phyloP scores from a whole-genome alignment of 2,797 vertebrate species.

The Pangasius macronema region DNA sequence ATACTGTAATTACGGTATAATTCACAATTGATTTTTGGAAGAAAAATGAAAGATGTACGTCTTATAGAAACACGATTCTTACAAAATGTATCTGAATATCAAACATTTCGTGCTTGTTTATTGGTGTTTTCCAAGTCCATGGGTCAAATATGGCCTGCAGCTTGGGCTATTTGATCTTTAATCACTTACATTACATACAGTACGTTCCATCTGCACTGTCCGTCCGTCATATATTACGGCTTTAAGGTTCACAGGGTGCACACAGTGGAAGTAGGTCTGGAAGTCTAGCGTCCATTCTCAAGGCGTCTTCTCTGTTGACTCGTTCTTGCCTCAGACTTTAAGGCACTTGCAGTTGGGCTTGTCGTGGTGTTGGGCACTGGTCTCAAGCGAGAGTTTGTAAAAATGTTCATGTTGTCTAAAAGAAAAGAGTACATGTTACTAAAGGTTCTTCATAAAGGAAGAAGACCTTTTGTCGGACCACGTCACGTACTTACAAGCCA shows the following conservation, averaged over 20 bases:
- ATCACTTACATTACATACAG: not conserved
- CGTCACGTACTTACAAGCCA: too few relatives aligned
- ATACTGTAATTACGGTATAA: not conserved
- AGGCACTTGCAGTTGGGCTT: not conserved
- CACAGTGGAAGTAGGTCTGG: not conserved
- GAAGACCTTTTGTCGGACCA: too few relatives aligned
- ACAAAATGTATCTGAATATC: not conserved
- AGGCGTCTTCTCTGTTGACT: not conserved
- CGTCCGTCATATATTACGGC: not conserved
- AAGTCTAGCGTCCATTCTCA: not conserved
- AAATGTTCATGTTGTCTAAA: not conserved
- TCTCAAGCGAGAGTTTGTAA: not conserved
- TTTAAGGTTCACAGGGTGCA: not conserved
- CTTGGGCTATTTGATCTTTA: too few relatives aligned
- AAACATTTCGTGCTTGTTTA: not conserved
- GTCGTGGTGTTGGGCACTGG: not conserved
- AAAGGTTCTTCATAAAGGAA: too few relatives aligned
- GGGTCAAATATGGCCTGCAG: not conserved
- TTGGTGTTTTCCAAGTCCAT: not conserved
- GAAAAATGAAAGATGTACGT: not conserved
- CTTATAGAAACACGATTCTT: not conserved
- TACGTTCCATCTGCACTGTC: not conserved
- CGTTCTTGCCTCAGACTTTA: not conserved
- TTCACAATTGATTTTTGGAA: not conserved
- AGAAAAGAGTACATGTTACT: too few relatives aligned